Conservation (phyloP, 2,888 invertebrate species). For the Drosophila nr. fundita region DNA sequence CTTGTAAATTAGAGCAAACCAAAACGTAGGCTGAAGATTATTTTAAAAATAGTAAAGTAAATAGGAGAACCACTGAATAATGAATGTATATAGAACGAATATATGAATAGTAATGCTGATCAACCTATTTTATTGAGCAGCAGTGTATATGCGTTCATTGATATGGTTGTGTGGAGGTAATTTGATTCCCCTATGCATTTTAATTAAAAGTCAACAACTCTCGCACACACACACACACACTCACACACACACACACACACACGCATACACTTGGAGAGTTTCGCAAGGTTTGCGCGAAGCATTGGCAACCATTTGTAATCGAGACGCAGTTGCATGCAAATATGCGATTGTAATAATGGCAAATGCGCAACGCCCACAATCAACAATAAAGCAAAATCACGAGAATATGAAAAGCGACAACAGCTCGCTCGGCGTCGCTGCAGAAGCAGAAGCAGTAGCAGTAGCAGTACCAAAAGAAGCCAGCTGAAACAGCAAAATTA, state of each 20-base stretch:
- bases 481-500: conserved; percentile 33
- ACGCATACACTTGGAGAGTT: conserved; percentile 16
- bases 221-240: conserved; percentile 44
- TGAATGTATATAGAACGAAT: neutral
- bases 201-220: conserved; percentile 78
- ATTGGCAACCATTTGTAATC: conserved; percentile 63
- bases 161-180: conserved; percentile 63
- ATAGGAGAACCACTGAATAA: neutral
- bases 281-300: conserved; percentile 46
- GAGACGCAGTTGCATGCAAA: conserved; percentile 68
- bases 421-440: neutral
- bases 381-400: conserved; percentile 31
- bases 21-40: no score
- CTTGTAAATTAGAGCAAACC: no score
- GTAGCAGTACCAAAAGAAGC: conserved; percentile 4
- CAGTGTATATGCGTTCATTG: conserved; percentile 18
- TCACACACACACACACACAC: conserved; percentile 18
- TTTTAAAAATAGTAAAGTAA: no score
- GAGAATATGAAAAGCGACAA: conserved; percentile 16
- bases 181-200: conserved; percentile 79
- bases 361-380: conserved; percentile 50
- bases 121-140: neutral
- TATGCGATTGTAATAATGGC: conserved; percentile 54
- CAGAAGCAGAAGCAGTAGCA: conserved; percentile 1
- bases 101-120: neutral